A percentile compares a stretch with the other conserved stretches of the same genome.
Evolutionary conservation across 2,888 invertebrate genomes (phyloP).

Genomic region (Drosophila crucigera): DNA sequence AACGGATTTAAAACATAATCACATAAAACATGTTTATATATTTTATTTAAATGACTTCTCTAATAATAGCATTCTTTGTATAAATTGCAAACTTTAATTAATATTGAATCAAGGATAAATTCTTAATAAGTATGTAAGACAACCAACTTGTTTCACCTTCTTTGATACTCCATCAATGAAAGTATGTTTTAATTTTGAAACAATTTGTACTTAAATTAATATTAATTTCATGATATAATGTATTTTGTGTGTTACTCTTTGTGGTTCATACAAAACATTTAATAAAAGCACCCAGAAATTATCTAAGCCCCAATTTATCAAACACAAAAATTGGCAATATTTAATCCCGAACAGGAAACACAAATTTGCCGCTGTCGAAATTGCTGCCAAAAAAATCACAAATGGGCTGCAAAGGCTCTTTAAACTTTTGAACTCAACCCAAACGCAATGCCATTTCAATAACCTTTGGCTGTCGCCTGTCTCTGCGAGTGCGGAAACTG

Average conservation of each 20-base stretch:
- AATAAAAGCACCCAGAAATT: neutral
- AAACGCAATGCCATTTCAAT: conserved; percentile 64
- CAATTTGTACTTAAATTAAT: neutral
- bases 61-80: neutral
- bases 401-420: conserved; percentile 42
- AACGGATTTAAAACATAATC: neutral
- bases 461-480: conserved; percentile 62
- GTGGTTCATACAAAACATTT: neutral
- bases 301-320: conserved; percentile 45
- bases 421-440: conserved; percentile 56
- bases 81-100: neutral
- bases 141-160: neutral
- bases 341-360: conserved; percentile 57
- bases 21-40: neutral
- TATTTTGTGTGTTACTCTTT: neutral
- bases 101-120: neutral
- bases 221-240: neutral
- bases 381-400: conserved; percentile 5
- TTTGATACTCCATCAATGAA: neutral
- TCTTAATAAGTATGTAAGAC: neutral
- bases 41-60: neutral
- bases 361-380: conserved; percentile 53
- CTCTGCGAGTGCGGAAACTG: conserved; percentile 49
- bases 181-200: neutral
- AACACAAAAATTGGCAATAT: conserved; percentile 36